Conservation (phyloP, 2,113 vertebrate species). For the Crotalus viridis region DNA sequence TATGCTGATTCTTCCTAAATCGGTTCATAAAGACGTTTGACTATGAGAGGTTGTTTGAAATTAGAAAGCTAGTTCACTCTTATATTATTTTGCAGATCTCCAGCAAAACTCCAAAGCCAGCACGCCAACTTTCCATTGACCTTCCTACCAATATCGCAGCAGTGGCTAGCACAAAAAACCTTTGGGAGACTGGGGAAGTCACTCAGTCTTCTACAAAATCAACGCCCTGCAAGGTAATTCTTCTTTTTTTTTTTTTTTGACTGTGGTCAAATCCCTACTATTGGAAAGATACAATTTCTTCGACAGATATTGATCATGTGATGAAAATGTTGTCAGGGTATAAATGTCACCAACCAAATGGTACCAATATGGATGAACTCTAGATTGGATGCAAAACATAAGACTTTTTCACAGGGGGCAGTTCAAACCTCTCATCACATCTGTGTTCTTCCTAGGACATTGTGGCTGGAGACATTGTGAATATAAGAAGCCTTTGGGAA, state of each 20-base stretch:
- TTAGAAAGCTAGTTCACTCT: neutral
- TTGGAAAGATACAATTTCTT: neutral
- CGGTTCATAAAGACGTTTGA: accelerated
- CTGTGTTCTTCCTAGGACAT: constrained; percentile 77
- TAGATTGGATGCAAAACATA: neutral
- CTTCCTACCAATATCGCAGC: constrained; percentile 76
- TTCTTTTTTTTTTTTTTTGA: neutral
- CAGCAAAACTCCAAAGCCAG: constrained; percentile 66
- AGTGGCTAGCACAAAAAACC: constrained; percentile 84
- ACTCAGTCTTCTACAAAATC: constrained; percentile 65
- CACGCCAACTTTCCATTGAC: constrained; percentile 74
- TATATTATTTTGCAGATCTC: constrained; percentile 68
- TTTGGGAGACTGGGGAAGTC: constrained; percentile 87
- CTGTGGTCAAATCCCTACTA: neutral
- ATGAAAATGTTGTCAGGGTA: neutral
- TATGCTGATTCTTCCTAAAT: neutral
- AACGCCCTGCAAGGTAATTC: constrained; percentile 74
- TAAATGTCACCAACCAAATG: neutral
- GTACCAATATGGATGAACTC: neutral
- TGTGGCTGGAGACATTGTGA: constrained; percentile 85
- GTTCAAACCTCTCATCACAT: neutral
- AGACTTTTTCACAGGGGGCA: neutral
- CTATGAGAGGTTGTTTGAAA: neutral
- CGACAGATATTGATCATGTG: neutral
- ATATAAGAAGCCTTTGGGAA: constrained; percentile 93